These are phyloP conservation scores for Drosophila demipolita DNA, from an alignment of 2,888 invertebrate genomes.

Conservation along the genomic window DNA sequence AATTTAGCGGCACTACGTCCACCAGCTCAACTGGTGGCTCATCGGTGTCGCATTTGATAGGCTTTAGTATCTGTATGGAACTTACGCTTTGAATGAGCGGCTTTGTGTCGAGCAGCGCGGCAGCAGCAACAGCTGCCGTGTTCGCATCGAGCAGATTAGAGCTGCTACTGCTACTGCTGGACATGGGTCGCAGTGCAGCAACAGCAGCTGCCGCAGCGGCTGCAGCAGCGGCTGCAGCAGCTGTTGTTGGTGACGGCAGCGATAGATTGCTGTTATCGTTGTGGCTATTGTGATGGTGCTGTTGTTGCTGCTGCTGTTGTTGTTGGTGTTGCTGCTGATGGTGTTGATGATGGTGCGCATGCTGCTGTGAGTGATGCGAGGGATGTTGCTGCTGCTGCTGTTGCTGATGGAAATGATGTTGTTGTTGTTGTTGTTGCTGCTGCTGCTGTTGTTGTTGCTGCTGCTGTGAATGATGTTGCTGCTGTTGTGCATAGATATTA, in stretches of 20 bases:
- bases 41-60: constrained; percentile 6
- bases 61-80: constrained; percentile 79
- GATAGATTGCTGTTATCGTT: constrained; percentile 90
- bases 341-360: constrained; percentile 56
- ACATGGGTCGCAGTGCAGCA: constrained; percentile 80
- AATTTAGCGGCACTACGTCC: constrained; percentile 8
- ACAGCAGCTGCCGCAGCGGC: constrained; percentile 71
- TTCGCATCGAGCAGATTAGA: constrained; percentile 85
- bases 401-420: constrained; percentile 78
- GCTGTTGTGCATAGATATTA: constrained; percentile 72
- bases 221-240: constrained; percentile 68
- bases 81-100: constrained; percentile 93
- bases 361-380: constrained; percentile 39
- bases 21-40: constrained; percentile 27
- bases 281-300: constrained; percentile 57
- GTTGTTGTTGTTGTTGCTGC: constrained; percentile 70
- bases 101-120: constrained; percentile 87
- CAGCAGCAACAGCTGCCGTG: constrained; percentile 86
- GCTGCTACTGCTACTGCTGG: constrained; percentile 79
- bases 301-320: constrained; percentile 55
- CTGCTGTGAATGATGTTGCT: constrained; percentile 67
- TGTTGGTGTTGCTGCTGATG: constrained; percentile 67
- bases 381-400: constrained; percentile 61
- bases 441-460: constrained; percentile 61
- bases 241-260: constrained; percentile 90